phyloP scores from a whole-genome alignment of 2,113 vertebrate genomes.

The Colistium nudipinnis region DNA sequence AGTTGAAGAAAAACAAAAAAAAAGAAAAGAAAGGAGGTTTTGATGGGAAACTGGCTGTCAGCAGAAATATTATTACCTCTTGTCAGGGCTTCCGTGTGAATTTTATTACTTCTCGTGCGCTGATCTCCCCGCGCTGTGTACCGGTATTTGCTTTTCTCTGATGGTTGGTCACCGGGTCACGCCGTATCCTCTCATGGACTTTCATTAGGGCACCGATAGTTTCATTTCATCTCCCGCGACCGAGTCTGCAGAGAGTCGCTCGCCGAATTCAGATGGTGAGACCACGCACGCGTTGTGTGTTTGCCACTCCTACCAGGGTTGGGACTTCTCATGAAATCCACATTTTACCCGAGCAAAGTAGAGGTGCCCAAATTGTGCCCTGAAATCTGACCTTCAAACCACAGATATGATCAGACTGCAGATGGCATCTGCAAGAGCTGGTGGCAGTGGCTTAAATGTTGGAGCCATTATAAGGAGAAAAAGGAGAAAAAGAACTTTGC shows the following conservation, averaged over 20 bases:
- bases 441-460: slow-evolving; percentile 50
- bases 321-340: slow-evolving; percentile 36
- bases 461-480: slow-evolving; percentile 46
- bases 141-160: slow-evolving; percentile 36
- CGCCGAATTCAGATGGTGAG: slow-evolving; percentile 17
- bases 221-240: slow-evolving; percentile 3
- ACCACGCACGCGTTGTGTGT: background rate
- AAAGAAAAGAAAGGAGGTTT: slow-evolving; percentile 45
- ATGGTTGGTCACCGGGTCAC: slow-evolving; percentile 37
- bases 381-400: slow-evolving; percentile 63
- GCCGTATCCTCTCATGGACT: slow-evolving; percentile 27
- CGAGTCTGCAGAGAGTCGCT: slow-evolving; percentile 14
- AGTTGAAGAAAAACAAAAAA: too few relatives aligned
- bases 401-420: slow-evolving; percentile 55
- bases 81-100: slow-evolving; percentile 48
- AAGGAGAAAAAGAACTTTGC: slow-evolving; percentile 6
- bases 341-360: slow-evolving; percentile 49
- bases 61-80: slow-evolving; percentile 57
- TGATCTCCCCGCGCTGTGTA: slow-evolving; percentile 44
- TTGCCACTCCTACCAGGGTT: slow-evolving; percentile 6
- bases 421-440: slow-evolving; percentile 57
- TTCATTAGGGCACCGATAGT: slow-evolving; percentile 46
- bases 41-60: slow-evolving; percentile 57
- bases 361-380: slow-evolving; percentile 60
- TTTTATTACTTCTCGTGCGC: slow-evolving; percentile 57